These are phyloP conservation scores for Fragum sueziense DNA, from an alignment of 2,888 invertebrate species.

Conservation along the genomic window DNA sequence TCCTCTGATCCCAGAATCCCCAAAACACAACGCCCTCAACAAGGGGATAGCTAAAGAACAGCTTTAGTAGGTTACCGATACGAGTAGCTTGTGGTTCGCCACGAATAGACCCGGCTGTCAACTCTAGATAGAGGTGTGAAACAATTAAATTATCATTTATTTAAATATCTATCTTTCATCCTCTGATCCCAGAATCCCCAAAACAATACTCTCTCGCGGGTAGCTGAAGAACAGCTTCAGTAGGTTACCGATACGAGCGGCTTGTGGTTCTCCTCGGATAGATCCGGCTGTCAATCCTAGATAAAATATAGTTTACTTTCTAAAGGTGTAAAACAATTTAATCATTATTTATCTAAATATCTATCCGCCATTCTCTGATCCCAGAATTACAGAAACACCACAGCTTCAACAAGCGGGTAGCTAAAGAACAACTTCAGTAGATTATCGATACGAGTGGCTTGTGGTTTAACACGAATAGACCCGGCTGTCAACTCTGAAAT, in stretches of 20 bases:
- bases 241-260: slow-evolving; percentile 19
- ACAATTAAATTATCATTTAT: no score
- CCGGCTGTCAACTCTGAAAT: slow-evolving; percentile 5
- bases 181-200: slow-evolving; percentile 47
- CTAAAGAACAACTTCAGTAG: slow-evolving; percentile 43
- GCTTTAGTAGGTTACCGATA: slow-evolving; percentile 32
- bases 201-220: slow-evolving; percentile 37
- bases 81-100: slow-evolving; percentile 6
- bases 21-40: slow-evolving; percentile 42
- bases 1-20: slow-evolving; percentile 45
- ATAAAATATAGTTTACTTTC: background rate
- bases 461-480: background rate
- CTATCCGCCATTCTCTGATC: slow-evolving; percentile 31
- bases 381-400: slow-evolving; percentile 46
- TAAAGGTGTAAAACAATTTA: no score
- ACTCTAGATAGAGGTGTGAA: slow-evolving; percentile 1
- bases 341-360: no score
- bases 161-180: slow-evolving; percentile 28
- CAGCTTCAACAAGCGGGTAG: slow-evolving; percentile 37
- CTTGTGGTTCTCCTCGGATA: slow-evolving; percentile 1
- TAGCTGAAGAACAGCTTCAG: slow-evolving; percentile 42
- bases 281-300: slow-evolving; percentile 2
- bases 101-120: background rate
- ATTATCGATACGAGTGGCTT: slow-evolving; percentile 18
- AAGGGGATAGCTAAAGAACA: slow-evolving; percentile 42